These are phyloP conservation scores for Euleptes europaea DNA, from an alignment of 2,113 vertebrate species.

Conservation along the genomic window DNA sequence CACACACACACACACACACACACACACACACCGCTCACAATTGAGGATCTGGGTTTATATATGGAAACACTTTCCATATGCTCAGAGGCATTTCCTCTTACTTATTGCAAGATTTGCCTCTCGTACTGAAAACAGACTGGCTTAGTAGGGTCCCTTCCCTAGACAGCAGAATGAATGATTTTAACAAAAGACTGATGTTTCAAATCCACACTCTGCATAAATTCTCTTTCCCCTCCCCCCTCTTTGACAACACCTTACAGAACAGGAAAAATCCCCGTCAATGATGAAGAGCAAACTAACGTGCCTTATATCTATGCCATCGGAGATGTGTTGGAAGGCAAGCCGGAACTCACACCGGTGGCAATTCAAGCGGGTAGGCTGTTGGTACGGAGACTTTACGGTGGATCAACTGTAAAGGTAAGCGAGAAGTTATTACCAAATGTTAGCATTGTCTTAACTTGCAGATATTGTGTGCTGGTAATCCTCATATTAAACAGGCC, in stretches of 20 bases:
- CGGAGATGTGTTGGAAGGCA: constrained; percentile 81
- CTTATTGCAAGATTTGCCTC: too few species aligned
- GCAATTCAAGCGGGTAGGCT: constrained; percentile 83
- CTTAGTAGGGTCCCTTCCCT: background rate
- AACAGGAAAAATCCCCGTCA: constrained; percentile 83
- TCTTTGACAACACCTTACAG: constrained; percentile 59
- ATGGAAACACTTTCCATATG: too few species aligned
- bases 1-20: too few species aligned
- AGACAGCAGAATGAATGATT: background rate
- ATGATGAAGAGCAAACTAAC: constrained; percentile 80
- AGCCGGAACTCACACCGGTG: constrained; percentile 81
- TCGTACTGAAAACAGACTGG: too few species aligned
- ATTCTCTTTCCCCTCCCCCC: background rate
- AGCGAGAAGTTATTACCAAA: constrained; percentile 18
- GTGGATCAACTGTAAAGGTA: constrained; percentile 72
- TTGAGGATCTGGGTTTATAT: too few species aligned
- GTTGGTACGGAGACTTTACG: constrained; percentile 79
- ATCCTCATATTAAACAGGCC: background rate
- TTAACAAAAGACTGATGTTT: background rate
- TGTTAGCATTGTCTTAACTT: background rate
- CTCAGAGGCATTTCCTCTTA: too few species aligned
- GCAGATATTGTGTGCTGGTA: background rate
- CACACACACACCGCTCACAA: too few species aligned
- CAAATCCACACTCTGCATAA: background rate
- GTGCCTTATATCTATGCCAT: constrained; percentile 82